Evolutionary conservation across 2,888 invertebrate species (phyloP).

Genomic region (Drosophila paranaensis): DNA sequence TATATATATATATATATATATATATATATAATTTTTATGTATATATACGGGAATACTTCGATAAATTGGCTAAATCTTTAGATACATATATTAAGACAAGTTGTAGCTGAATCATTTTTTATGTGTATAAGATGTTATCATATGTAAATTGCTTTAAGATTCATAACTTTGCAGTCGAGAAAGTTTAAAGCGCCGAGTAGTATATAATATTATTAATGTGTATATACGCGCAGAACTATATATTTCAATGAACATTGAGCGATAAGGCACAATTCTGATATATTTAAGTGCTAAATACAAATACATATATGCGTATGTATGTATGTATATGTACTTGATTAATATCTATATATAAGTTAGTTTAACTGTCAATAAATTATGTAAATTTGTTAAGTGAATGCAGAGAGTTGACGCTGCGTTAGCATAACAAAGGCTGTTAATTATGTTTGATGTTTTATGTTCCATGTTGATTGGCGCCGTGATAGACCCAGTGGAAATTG

Average conservation of each 20-base stretch:
- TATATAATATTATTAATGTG: neutral
- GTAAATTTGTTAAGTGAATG: slow-evolving; percentile 13
- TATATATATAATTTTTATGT: neutral
- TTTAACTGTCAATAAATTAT: slow-evolving; percentile 19
- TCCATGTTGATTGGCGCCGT: neutral
- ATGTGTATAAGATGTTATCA: slow-evolving; percentile 10
- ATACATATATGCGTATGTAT: no score
- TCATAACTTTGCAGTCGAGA: neutral
- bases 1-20: neutral
- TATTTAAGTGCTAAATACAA: slow-evolving; percentile 12
- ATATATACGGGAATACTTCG: neutral
- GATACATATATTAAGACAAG: neutral
- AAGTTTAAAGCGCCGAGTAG: slow-evolving; percentile 10
- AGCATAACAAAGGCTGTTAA: neutral
- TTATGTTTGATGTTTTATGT: neutral
- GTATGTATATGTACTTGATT: neutral
- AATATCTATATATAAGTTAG: slow-evolving; percentile 3
- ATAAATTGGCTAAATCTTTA: neutral
- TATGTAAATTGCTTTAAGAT: slow-evolving; percentile 3
- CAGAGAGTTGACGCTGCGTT: neutral
- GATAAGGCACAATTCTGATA: slow-evolving; percentile 22
- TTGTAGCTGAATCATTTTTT: slow-evolving; percentile 20
- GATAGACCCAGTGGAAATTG: no score
- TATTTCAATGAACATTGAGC: slow-evolving; percentile 12
- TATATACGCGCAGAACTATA: neutral